Conservation (phyloP, 2,888 invertebrate species). For the Hyles lineata region DNA sequence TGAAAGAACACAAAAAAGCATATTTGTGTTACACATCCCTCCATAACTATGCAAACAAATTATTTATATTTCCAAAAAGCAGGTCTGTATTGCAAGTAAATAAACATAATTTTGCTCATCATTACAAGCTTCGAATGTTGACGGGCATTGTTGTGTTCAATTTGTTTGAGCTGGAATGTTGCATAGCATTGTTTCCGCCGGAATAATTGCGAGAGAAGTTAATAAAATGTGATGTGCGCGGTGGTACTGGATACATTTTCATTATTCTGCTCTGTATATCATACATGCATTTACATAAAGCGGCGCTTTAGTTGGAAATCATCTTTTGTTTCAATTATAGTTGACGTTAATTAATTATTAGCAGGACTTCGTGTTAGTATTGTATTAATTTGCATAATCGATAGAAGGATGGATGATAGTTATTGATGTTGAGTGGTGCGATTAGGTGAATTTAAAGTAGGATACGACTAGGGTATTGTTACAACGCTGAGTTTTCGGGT, state of each 20-base stretch:
- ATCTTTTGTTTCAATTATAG: not conserved
- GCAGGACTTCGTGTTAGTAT: too few species aligned
- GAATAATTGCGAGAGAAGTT: not conserved
- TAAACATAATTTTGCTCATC: not conserved
- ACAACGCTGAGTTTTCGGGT: too few species aligned
- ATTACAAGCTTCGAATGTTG: not conserved
- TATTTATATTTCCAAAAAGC: too few species aligned
- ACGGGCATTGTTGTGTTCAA: constrained; percentile 4
- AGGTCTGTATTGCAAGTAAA: too few species aligned
- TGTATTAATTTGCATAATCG: too few species aligned
- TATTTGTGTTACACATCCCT: too few species aligned
- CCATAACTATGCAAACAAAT: too few species aligned
- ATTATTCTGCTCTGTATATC: constrained; percentile 32
- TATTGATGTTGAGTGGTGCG: too few species aligned
- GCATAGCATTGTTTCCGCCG: not conserved
- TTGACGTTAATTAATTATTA: not conserved
- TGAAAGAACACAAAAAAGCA: too few species aligned
- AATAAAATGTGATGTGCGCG: constrained; percentile 12
- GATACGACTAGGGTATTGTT: too few species aligned
- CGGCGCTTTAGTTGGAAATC: not conserved
- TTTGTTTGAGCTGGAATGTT: not conserved
- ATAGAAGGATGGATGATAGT: too few species aligned
- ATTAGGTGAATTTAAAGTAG: too few species aligned
- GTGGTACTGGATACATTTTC: constrained; percentile 38
- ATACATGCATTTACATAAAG: constrained; percentile 5